Evolutionary conservation across 2,888 invertebrate genomes (phyloP).

Genomic region (Brachypalpus laphriformis): DNA sequence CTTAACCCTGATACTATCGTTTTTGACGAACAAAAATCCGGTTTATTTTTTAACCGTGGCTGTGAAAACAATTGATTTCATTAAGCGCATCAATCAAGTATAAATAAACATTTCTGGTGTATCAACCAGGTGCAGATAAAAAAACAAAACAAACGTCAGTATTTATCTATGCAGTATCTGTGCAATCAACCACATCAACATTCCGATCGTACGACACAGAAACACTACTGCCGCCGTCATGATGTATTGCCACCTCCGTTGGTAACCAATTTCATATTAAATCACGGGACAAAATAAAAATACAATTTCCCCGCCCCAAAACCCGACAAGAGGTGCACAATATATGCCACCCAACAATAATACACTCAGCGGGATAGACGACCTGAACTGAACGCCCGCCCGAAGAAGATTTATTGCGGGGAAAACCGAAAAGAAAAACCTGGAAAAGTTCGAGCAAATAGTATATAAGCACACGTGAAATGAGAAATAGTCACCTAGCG

Average conservation of each 20-base stretch:
- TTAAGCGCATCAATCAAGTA: too few relatives aligned
- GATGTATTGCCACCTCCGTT: slow-evolving; percentile 54
- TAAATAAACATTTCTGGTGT: background rate
- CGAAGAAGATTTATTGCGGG: slow-evolving; percentile 63
- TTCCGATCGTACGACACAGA: slow-evolving; percentile 6
- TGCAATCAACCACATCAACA: slow-evolving; percentile 52
- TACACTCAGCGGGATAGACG: slow-evolving; percentile 48
- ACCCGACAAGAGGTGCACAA: background rate
- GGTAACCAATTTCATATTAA: slow-evolving; percentile 66
- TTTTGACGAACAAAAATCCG: too few relatives aligned
- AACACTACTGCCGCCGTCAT: slow-evolving; percentile 7
- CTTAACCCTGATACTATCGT: too few relatives aligned
- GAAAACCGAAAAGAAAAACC: slow-evolving; percentile 38
- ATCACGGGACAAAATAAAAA: slow-evolving; percentile 64
- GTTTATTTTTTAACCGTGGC: too few relatives aligned
- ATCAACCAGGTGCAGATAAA: background rate
- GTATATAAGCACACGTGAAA: slow-evolving; percentile 2
- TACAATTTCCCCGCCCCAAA: slow-evolving; percentile 15
- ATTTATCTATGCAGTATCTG: slow-evolving; percentile 40
- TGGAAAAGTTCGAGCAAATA: slow-evolving; percentile 55
- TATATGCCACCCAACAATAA: slow-evolving; percentile 31
- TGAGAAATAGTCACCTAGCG: background rate
- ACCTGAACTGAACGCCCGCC: slow-evolving; percentile 42
- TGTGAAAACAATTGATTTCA: too few relatives aligned
- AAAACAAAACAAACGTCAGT: slow-evolving; percentile 45